A percentile compares a stretch with the other conserved stretches of the same genome.
These are phyloP conservation scores for Chelidonichthys spinosus DNA, from an alignment of 2,797 vertebrate genomes.

Conservation along the genomic window DNA sequence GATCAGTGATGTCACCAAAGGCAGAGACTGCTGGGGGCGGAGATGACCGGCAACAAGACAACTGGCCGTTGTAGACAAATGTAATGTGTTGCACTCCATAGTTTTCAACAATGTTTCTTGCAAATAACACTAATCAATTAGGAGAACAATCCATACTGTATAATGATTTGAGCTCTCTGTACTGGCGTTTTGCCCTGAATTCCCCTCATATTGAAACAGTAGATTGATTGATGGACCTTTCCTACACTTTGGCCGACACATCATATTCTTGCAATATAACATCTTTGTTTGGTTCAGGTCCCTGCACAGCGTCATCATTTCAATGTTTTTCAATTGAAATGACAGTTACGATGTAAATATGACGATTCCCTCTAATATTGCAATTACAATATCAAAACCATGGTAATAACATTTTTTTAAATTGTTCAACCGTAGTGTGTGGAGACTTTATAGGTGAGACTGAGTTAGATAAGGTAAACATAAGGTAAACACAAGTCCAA, in stretches of 20 bases:
- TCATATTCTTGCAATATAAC: no score
- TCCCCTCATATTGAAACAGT: neutral
- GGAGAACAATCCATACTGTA: neutral
- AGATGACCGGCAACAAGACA: neutral
- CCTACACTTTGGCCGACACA: neutral
- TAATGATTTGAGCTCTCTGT: neutral
- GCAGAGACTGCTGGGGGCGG: neutral
- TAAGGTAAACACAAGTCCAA: no score
- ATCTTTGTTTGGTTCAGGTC: no score
- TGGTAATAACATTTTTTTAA: neutral
- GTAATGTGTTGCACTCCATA: no score
- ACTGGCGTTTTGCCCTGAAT: neutral
- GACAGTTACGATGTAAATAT: neutral
- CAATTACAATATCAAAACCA: no score
- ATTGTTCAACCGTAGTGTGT: neutral
- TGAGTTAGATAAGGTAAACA: neutral
- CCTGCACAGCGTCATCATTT: no score
- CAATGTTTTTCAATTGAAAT: no score
- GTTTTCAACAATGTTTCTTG: neutral
- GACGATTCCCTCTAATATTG: neutral
- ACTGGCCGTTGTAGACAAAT: neutral
- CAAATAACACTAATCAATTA: neutral
- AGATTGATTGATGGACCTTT: neutral
- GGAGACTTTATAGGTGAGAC: neutral
- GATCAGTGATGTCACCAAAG: constrained; percentile 37